Base-by-base conservation (phyloP, 2,888 invertebrate species). In the Steinernema hermaphroditum region DNA sequence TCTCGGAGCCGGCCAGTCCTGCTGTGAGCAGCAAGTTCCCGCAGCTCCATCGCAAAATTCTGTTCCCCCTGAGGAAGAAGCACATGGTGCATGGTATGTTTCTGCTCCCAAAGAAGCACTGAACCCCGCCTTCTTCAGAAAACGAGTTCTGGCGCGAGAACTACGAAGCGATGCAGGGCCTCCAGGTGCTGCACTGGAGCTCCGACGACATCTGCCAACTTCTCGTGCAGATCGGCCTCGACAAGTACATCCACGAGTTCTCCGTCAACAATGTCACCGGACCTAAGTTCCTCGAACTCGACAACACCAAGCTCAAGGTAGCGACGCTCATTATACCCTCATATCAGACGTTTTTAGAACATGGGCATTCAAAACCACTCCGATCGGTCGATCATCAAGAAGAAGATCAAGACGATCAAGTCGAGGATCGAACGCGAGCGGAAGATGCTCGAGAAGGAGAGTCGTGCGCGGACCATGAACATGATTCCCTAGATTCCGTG, bases 231-330 rank as follows among this genome's bases (percentile, higher is more conserved):
- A 83, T 91, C 72, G 90, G 94, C 46, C 89, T 96, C 86, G 94
- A 94, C 87, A 92, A 93, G 73, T 92, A 93, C 89, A 32, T 80
- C 41, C 73, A 81, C 44, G 92, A 93, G 83, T 94, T 96, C 88
- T 91, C 93, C 71, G 93, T 93, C 83, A 92, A 93, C 83, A 92
- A 92, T 86, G 92, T 97, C 71, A 93, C 93, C 87, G 97, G 97
- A 24, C 90, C 91, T 43, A 92, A 93, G 71, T 90, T 97, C 73
- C 89, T 97, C 62, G 91, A 92, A 77, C 90, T 97, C 72, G 94
- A 95, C 87, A 93, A 94, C 0, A 91, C 93, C 74, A 94, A 94
- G 88, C 91, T 97, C 78, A 97, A 96, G 88, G 89, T 89, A 32
- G 0, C 29, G 44, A 12, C n/a, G n/a, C n/a, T n/a, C 16, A 24